phyloP scores from a whole-genome alignment of 2,113 vertebrate genomes.

The Noturus placidus region DNA sequence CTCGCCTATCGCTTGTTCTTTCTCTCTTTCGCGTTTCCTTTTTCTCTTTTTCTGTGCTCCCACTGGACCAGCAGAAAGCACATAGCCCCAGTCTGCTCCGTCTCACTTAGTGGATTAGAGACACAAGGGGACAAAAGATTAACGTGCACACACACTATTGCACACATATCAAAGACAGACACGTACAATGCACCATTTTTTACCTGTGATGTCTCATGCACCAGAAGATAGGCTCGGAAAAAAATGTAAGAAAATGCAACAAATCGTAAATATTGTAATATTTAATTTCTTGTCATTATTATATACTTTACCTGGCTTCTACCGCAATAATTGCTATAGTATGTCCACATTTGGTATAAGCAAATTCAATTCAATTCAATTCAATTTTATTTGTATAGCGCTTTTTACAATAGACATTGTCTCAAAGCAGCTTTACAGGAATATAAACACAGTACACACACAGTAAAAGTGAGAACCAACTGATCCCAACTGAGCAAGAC shows the following conservation, averaged over 20 bases:
- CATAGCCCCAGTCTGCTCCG: not conserved
- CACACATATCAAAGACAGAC: not conserved
- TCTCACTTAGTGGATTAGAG: not conserved
- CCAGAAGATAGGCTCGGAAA: too few relatives aligned
- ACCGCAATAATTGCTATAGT: too few relatives aligned
- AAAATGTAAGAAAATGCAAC: not conserved
- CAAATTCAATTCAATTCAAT: too few relatives aligned
- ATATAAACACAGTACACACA: too few relatives aligned
- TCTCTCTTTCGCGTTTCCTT: not conserved
- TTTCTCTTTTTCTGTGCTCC: slow-evolving; percentile 3
- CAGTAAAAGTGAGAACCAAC: too few relatives aligned
- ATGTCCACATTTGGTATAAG: too few relatives aligned
- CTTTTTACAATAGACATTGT: too few relatives aligned
- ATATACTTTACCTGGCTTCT: too few relatives aligned
- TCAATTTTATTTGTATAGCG: too few relatives aligned
- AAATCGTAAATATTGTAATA: not conserved
- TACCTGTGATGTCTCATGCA: not conserved
- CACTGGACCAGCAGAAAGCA: not conserved
- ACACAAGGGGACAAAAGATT: slow-evolving; percentile 3
- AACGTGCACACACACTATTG: not conserved
- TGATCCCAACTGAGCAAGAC: too few relatives aligned
- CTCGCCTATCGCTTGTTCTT: not conserved
- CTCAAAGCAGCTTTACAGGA: too few relatives aligned
- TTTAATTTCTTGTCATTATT: too few relatives aligned
- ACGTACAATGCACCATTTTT: not conserved